phyloP scores from a whole-genome alignment of 2,888 invertebrate genomes.

The Sepioteuthis lessoniana region DNA sequence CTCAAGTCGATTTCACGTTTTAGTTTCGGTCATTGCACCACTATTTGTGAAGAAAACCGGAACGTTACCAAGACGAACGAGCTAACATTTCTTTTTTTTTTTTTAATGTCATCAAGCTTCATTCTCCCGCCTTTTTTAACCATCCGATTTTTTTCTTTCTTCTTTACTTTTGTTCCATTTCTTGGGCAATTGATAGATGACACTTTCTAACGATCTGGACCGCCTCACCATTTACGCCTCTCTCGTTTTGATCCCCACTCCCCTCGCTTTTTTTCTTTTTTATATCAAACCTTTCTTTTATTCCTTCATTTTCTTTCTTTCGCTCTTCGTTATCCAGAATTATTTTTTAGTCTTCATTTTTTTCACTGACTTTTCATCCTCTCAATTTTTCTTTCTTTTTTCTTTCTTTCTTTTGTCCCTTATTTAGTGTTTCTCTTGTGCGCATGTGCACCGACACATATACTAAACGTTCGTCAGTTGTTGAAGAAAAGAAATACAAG shows the following conservation, averaged over 20 bases:
- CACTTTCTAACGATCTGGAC: slow-evolving; percentile 6
- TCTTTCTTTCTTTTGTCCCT: background rate
- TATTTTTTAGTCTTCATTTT: too few relatives aligned
- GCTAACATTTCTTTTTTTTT: background rate
- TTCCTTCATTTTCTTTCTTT: too few relatives aligned
- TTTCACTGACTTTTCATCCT: too few relatives aligned
- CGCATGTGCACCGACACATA: background rate
- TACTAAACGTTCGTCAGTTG: background rate
- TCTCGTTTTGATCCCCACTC: background rate
- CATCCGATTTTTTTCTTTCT: background rate
- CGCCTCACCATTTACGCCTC: background rate
- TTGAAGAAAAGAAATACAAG: background rate
- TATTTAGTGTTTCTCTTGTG: background rate
- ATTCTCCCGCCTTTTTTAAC: background rate
- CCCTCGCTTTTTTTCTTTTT: background rate
- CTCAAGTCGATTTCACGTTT: background rate
- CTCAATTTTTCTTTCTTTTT: too few relatives aligned
- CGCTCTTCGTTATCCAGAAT: too few relatives aligned
- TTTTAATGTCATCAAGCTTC: background rate
- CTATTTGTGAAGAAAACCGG: background rate
- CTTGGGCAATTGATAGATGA: background rate
- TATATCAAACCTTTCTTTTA: background rate
- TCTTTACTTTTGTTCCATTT: background rate
- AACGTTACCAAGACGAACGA: background rate
- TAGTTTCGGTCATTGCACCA: slow-evolving; percentile 14